These are phyloP conservation scores for Chaetodon trifascialis DNA, from an alignment of 2,113 vertebrate species.

Conservation along the genomic window DNA sequence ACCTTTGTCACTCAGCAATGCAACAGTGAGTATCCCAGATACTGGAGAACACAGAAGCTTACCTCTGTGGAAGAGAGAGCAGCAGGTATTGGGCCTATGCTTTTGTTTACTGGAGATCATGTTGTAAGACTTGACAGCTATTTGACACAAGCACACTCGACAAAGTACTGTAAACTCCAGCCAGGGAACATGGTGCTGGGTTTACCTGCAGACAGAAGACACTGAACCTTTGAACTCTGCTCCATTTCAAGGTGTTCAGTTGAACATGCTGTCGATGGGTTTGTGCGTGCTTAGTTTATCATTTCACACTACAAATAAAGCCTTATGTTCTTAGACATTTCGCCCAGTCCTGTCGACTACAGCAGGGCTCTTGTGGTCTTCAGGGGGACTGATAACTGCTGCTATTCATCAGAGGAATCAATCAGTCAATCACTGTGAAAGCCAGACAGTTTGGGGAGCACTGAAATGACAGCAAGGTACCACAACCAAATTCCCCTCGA, in stretches of 20 bases:
- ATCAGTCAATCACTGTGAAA: slow-evolving; percentile 53
- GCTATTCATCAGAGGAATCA: slow-evolving; percentile 52
- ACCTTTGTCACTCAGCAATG: slow-evolving; percentile 5
- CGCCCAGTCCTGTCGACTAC: slow-evolving; percentile 22
- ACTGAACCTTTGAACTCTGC: background rate
- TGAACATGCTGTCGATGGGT: slow-evolving; percentile 2
- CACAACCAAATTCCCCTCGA: slow-evolving; percentile 38
- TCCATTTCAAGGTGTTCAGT: background rate
- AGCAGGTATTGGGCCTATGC: slow-evolving; percentile 8
- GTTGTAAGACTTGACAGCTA: slow-evolving; percentile 4
- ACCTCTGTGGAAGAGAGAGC: slow-evolving; percentile 35
- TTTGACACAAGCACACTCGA: background rate
- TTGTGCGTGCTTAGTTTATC: background rate
- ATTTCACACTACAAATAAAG: slow-evolving; percentile 44
- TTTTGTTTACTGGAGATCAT: background rate
- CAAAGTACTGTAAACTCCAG: slow-evolving; percentile 18
- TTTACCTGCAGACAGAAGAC: background rate
- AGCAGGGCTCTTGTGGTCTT: slow-evolving; percentile 11
- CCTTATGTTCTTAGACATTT: slow-evolving; percentile 62
- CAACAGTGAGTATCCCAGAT: background rate
- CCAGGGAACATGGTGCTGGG: background rate
- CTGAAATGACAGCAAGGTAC: slow-evolving; percentile 49
- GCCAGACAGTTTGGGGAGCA: slow-evolving; percentile 4
- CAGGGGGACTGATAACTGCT: slow-evolving; percentile 46
- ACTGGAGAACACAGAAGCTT: background rate